Percentiles rank a stretch among this genome's conserved stretches.
Conservation (phyloP, 2,888 invertebrate genomes). For the Tinea pellionella region DNA sequence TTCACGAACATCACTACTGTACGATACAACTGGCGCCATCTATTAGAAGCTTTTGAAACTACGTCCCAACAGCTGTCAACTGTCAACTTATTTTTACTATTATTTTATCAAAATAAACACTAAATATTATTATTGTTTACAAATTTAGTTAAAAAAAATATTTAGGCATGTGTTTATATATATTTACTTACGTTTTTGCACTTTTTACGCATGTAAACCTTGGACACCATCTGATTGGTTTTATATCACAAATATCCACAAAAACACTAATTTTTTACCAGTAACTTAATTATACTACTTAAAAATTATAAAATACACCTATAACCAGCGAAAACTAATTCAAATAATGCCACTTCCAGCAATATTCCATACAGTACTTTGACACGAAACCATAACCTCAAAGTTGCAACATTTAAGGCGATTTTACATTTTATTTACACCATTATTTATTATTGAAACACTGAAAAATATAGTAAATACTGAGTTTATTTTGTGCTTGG, state of each 20-base stretch:
- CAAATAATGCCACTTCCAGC: conserved; percentile 22
- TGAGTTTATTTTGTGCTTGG: no score
- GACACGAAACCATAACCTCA: conserved; percentile 46
- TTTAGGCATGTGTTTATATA: neutral
- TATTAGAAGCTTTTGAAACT: neutral
- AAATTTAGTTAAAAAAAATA: neutral
- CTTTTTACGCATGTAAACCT: neutral
- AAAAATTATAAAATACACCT: conserved; percentile 21
- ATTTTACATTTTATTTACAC: conserved; percentile 1
- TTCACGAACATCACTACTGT: neutral
- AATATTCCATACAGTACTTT: conserved; percentile 48
- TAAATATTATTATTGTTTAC: neutral
- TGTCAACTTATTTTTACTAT: conserved; percentile 37
- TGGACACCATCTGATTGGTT: conserved; percentile 51
- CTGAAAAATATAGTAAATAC: neutral
- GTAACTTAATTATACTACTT: conserved; percentile 29
- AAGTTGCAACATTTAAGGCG: conserved; percentile 14
- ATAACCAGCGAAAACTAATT: neutral
- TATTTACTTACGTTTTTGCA: conserved; percentile 5
- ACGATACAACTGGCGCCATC: conserved; percentile 4
- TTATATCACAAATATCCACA: conserved; percentile 61
- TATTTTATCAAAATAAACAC: neutral
- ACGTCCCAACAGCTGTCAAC: conserved; percentile 46
- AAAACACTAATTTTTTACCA: conserved; percentile 33
- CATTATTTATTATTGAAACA: neutral